These are phyloP conservation scores for Urosaurus nigricauda DNA, from an alignment of 2,797 vertebrate genomes.

Conservation along the genomic window DNA sequence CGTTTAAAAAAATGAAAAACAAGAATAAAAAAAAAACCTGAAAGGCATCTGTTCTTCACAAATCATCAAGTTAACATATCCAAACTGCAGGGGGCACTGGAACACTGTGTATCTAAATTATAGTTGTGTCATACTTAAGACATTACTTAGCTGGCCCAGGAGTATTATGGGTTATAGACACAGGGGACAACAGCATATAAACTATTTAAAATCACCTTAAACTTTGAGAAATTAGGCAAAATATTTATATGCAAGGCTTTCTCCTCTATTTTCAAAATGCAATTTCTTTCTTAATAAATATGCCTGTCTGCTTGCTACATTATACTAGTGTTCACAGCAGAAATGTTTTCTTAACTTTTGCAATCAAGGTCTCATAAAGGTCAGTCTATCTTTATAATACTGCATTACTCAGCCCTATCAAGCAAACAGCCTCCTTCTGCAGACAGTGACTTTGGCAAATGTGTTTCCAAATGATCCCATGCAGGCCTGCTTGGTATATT, in stretches of 20 bases:
- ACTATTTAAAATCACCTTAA: conserved; percentile 80
- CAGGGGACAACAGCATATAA: conserved; percentile 63
- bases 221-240: conserved; percentile 78
- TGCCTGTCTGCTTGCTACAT: conserved; percentile 66
- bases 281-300: conserved; percentile 72
- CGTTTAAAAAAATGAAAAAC: background rate
- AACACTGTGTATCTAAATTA: conserved; percentile 49
- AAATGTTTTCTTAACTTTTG: conserved; percentile 70
- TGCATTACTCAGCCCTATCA: conserved; percentile 64
- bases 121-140: conserved; percentile 57
- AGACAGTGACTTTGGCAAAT: conserved; percentile 48
- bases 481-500: background rate
- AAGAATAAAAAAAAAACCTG: conserved; percentile 8
- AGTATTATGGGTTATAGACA: conserved; percentile 73
- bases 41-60: background rate
- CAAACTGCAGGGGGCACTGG: conserved; percentile 80
- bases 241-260: conserved; percentile 73
- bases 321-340: conserved; percentile 30
- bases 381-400: conserved; percentile 60
- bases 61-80: conserved; percentile 1
- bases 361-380: conserved; percentile 75
- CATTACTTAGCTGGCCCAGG: conserved; percentile 65
- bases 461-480: conserved; percentile 21
- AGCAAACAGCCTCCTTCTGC: conserved; percentile 28
- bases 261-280: conserved; percentile 44